A percentile compares a stretch with the other conserved stretches of the same genome.
Conservation (phyloP, 2,888 invertebrate species). For the Nomada fabriciana region DNA sequence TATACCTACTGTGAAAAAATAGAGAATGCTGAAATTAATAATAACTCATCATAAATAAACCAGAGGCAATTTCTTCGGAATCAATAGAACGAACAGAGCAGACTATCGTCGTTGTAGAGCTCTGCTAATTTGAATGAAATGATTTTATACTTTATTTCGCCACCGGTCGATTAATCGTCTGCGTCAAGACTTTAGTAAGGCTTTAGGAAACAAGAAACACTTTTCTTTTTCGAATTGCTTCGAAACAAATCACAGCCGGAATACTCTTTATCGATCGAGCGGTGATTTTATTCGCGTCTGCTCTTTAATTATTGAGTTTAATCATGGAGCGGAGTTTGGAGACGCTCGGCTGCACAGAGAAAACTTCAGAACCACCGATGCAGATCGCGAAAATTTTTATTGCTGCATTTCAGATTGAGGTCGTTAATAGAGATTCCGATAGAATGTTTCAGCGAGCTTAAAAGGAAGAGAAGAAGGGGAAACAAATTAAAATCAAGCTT, state of each 20-base stretch:
- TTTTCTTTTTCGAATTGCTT: constrained; percentile 10
- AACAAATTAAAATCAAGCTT: neutral
- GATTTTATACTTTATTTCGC: constrained; percentile 26
- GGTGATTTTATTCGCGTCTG: constrained; percentile 17
- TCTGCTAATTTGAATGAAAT: constrained; percentile 26
- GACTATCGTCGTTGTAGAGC: neutral
- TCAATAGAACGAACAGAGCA: neutral
- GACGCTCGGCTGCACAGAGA: constrained; percentile 8
- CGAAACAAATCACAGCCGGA: constrained; percentile 29
- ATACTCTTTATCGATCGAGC: constrained; percentile 16
- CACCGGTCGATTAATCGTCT: constrained; percentile 21
- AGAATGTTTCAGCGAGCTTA: no score
- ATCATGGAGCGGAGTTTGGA: constrained; percentile 1
- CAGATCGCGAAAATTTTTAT: constrained; percentile 8
- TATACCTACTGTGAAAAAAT: no score
- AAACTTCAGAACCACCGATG: constrained; percentile 2
- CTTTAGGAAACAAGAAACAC: constrained; percentile 10
- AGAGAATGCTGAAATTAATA: neutral
- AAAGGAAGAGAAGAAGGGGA: neutral
- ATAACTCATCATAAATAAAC: neutral
- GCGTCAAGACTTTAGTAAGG: constrained; percentile 9
- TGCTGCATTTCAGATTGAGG: neutral
- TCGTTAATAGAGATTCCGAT: neutral
- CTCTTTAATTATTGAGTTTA: constrained; percentile 19
- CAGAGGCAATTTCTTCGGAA: neutral